phyloP scores from a whole-genome alignment of 2,888 invertebrate genomes.

The Aromia moschata region DNA sequence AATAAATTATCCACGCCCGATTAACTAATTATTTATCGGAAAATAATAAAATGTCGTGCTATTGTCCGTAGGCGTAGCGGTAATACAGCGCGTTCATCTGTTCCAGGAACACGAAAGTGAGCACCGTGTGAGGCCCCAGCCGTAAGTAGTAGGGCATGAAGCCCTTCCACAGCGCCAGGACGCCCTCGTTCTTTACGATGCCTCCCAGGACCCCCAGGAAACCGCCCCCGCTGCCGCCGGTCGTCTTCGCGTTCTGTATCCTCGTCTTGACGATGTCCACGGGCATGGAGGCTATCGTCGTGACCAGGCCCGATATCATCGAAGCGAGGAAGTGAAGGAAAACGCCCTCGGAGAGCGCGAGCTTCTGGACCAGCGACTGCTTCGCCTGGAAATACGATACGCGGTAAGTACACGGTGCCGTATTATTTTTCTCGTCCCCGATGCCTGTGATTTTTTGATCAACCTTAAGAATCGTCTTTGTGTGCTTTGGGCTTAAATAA shows the following conservation, averaged over 20 bases:
- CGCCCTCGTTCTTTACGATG: conserved; percentile 87
- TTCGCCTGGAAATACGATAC: too few species aligned
- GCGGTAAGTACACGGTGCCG: too few species aligned
- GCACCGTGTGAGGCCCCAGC: conserved; percentile 96
- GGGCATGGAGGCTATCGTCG: conserved; percentile 97
- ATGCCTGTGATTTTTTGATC: too few species aligned
- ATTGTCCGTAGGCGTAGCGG: too few species aligned
- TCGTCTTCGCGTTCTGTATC: conserved; percentile 95
- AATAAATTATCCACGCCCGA: too few species aligned
- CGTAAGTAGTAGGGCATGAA: conserved; percentile 97
- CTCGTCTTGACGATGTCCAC: conserved; percentile 98
- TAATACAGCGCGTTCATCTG: conserved; percentile 77
- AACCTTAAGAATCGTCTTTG: too few species aligned
- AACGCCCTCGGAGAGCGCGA: conserved; percentile 73
- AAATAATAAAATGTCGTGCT: too few species aligned
- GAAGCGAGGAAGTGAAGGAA: conserved; percentile 91
- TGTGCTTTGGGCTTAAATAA: too few species aligned
- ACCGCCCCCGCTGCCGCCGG: conserved; percentile 87
- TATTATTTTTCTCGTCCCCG: too few species aligned
- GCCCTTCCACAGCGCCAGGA: conserved; percentile 96
- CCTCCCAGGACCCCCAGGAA: conserved; percentile 81
- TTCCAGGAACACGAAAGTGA: conserved; percentile 97
- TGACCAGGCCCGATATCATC: conserved; percentile 96
- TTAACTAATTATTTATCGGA: too few species aligned
- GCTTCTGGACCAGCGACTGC: conserved; percentile 56